phyloP scores from a whole-genome alignment of 2,113 vertebrate species.

The Telmatochromis sp. region DNA sequence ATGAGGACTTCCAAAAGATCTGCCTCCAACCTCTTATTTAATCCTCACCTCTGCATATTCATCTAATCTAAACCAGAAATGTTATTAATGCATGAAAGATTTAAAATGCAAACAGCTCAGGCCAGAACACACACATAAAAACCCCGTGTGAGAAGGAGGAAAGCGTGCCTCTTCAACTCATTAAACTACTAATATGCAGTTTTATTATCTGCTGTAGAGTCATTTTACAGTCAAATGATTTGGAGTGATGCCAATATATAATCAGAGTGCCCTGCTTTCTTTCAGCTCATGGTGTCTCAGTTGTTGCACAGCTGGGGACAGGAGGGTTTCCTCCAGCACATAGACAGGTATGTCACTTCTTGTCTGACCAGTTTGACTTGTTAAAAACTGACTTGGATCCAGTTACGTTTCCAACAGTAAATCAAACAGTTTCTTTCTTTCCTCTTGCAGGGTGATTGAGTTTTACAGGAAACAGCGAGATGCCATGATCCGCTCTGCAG shows the following conservation, averaged over 20 bases:
- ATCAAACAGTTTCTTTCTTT: not conserved
- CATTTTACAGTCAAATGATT: not conserved
- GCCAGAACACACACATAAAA: not conserved
- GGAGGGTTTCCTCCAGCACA: constrained; percentile 84
- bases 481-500: constrained; percentile 81
- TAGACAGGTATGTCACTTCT: constrained; percentile 72
- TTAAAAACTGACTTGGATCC: not conserved
- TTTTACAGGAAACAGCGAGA: constrained; percentile 86
- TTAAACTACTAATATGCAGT: not conserved
- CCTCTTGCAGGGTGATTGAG: constrained; percentile 75
- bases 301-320: constrained; percentile 86
- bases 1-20: not conserved
- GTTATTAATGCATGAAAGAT: not conserved
- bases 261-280: not conserved
- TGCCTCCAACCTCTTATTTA: not conserved
- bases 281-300: constrained; percentile 81
- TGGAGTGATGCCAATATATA: not conserved
- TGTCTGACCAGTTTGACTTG: not conserved
- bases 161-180: not conserved
- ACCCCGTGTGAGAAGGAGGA: not conserved
- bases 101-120: not conserved
- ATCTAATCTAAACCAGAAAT: not conserved
- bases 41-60: not conserved
- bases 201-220: not conserved
- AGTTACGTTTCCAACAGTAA: not conserved